Evolutionary conservation across 2,113 vertebrate species (phyloP).

Genomic region (human (Homo sapiens)): DNA sequence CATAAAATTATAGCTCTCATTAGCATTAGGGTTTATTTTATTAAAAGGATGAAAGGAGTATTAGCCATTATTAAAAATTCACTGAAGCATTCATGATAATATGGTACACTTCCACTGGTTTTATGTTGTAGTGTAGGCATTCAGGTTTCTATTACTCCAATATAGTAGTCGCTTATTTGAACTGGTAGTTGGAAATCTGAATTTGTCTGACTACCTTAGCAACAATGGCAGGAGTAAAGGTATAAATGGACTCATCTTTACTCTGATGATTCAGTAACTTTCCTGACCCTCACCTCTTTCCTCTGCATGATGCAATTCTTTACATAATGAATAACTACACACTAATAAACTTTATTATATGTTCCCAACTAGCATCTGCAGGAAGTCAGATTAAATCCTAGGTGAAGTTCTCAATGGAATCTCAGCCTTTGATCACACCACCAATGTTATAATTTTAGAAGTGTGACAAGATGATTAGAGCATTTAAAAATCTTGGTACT

Average conservation of each 20-base stretch:
- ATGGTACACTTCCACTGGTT: neutral
- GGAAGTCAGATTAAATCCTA: constrained; percentile 76
- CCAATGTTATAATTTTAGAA: constrained; percentile 69
- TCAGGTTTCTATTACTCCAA: neutral
- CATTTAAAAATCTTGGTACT: constrained; percentile 1
- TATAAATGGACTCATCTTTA: neutral
- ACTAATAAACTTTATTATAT: constrained; percentile 70
- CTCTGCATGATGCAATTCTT: constrained; percentile 65
- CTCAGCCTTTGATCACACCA: constrained; percentile 71
- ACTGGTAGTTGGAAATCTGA: neutral
- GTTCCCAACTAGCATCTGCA: constrained; percentile 65
- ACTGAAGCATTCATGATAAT: neutral
- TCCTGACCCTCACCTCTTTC: neutral
- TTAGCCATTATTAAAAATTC: neutral
- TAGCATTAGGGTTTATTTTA: constrained; percentile 15
- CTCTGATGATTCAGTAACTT: constrained; percentile 22
- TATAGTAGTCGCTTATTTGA: neutral
- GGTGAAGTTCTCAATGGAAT: constrained; percentile 73
- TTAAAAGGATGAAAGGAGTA: neutral
- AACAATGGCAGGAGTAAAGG: neutral
- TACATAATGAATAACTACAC: constrained; percentile 69
- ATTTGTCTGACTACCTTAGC: neutral
- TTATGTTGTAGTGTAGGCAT: neutral
- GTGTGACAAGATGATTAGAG: constrained; percentile 65
- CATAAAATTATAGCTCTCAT: neutral